Percentiles rank a stretch among this genome's conserved stretches.
Conservation (phyloP, 2,797 vertebrate genomes). For the Spinus olivaceus region DNA sequence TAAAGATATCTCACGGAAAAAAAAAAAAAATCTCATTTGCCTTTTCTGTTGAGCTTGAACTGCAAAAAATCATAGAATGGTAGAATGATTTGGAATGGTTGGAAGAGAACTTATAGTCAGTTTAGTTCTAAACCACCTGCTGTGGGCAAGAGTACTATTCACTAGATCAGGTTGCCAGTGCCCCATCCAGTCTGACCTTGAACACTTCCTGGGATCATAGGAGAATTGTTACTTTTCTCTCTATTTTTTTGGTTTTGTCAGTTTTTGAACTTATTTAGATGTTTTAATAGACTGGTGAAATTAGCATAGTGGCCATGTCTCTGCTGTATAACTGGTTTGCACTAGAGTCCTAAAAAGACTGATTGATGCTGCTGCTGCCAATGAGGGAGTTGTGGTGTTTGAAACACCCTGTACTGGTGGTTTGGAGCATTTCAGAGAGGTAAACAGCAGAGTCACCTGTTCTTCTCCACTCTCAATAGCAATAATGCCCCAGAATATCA, state of each 20-base stretch:
- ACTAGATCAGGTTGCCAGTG: background rate
- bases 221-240: background rate
- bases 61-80: background rate
- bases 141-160: fast-evolving
- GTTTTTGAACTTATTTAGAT: background rate
- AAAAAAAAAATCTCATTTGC: background rate
- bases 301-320: background rate
- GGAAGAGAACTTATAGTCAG: background rate
- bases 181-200: background rate
- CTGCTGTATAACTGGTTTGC: background rate
- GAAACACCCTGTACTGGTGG: background rate
- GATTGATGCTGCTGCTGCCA: background rate
- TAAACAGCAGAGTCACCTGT: background rate
- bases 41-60: background rate
- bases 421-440: background rate
- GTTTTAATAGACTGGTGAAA: background rate
- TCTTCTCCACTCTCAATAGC: background rate
- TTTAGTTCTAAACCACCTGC: background rate
- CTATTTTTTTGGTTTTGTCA: background rate
- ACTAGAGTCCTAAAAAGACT: background rate
- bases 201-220: background rate
- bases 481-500: background rate
- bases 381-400: background rate
- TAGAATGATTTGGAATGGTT: background rate
- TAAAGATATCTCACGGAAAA: background rate